phyloP scores from a whole-genome alignment of 2,888 invertebrate genomes.

The Eupithecia tripunctaria region DNA sequence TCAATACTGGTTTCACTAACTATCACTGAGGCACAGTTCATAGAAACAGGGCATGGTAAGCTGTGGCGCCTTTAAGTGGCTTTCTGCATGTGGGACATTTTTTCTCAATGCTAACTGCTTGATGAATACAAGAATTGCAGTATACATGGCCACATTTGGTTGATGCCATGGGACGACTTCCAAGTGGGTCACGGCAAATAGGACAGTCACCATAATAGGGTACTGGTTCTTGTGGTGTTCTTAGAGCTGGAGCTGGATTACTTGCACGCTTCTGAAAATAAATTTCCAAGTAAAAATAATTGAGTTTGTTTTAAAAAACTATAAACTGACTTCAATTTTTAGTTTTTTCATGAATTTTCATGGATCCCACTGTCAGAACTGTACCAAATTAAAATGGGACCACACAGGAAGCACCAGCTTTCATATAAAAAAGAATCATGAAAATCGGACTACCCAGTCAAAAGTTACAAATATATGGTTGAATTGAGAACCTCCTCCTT shows the following conservation, averaged over 20 bases:
- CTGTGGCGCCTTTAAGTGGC: slow-evolving; percentile 51
- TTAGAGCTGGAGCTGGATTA: not conserved
- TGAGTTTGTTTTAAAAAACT: no score
- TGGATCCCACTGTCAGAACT: no score
- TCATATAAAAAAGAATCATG: no score
- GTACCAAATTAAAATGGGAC: no score
- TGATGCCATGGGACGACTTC: slow-evolving; percentile 62
- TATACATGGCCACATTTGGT: slow-evolving; percentile 74
- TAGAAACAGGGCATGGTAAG: slow-evolving; percentile 61
- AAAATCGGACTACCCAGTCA: no score
- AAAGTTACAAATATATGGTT: no score
- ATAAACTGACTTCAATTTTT: no score
- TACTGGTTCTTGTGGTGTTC: slow-evolving; percentile 15
- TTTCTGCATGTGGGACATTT: slow-evolving; percentile 67
- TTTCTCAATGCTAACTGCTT: slow-evolving; percentile 51
- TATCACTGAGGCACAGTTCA: slow-evolving; percentile 1
- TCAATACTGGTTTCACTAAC: not conserved
- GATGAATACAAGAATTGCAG: slow-evolving; percentile 60
- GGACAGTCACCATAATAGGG: slow-evolving; percentile 60
- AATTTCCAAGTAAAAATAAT: not conserved
- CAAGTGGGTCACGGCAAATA: slow-evolving; percentile 67
- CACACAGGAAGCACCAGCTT: no score
- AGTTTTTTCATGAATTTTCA: no score
- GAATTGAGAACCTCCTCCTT: no score
- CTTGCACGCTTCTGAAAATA: slow-evolving; percentile 24